phyloP scores from a whole-genome alignment of 1,140 invertebrate species.

The Archivesica marissinica region DNA sequence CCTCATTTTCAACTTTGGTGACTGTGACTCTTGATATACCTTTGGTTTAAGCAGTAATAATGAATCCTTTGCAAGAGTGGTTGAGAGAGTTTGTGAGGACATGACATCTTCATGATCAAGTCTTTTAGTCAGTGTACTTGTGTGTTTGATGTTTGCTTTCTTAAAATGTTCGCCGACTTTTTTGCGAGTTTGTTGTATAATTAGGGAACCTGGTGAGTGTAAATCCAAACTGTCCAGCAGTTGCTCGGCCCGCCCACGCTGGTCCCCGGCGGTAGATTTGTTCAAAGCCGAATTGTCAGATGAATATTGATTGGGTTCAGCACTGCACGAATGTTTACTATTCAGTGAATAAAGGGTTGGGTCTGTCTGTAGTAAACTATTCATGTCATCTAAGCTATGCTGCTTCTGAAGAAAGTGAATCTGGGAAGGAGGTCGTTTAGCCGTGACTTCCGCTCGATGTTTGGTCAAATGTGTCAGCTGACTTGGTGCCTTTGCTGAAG shows the following conservation, averaged over 20 bases:
- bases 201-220: neutral
- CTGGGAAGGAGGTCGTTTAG: neutral
- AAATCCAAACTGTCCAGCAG: slow-evolving; percentile 26
- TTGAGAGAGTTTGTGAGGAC: neutral
- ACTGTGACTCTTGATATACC: neutral
- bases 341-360: neutral
- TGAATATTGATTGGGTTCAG: neutral
- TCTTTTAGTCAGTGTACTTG: neutral
- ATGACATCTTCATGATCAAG: neutral
- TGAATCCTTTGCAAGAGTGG: slow-evolving; percentile 3
- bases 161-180: slow-evolving; percentile 28
- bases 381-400: slow-evolving; percentile 15
- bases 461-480: slow-evolving; percentile 23
- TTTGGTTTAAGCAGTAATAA: slow-evolving; percentile 16
- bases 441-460: neutral
- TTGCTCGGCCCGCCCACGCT: neutral
- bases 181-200: neutral
- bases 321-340: neutral
- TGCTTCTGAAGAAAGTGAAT: neutral
- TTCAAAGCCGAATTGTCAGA: neutral
- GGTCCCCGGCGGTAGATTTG: neutral
- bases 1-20: neutral
- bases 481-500: slow-evolving; percentile 8
- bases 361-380: neutral
- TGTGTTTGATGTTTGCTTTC: neutral